phyloP scores from a whole-genome alignment of 2,888 invertebrate genomes.

The Trissolcus brochymenae region DNA sequence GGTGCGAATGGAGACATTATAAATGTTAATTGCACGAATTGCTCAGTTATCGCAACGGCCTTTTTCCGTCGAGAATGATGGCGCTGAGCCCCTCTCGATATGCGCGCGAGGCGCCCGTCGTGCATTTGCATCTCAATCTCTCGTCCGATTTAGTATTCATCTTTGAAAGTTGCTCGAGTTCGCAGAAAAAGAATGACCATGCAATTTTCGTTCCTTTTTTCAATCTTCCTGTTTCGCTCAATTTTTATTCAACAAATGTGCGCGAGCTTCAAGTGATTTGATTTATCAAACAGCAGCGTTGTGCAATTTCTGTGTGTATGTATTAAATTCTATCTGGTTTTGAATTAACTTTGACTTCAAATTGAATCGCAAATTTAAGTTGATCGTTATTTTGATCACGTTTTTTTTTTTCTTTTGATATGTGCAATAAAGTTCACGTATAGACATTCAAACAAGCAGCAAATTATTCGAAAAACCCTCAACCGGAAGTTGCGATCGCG shows the following conservation, averaged over 20 bases:
- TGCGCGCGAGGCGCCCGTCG: conserved; percentile 44
- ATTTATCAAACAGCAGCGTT: neutral
- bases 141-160: conserved; percentile 68
- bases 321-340: too few relatives aligned
- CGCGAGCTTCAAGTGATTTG: neutral
- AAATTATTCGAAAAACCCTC: conserved; percentile 35
- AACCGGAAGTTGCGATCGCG: conserved; percentile 48
- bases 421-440: conserved; percentile 1
- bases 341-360: too few relatives aligned
- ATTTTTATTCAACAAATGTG: neutral
- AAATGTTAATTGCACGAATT: conserved; percentile 71
- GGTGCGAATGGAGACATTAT: conserved; percentile 70
- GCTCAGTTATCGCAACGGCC: conserved; percentile 66
- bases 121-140: conserved; percentile 72
- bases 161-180: conserved; percentile 57
- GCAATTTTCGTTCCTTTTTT: neutral
- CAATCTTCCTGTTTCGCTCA: neutral
- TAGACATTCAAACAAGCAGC: conserved; percentile 18
- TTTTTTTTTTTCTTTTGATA: neutral
- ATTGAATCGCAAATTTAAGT: too few relatives aligned
- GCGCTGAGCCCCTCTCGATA: conserved; percentile 36
- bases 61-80: conserved; percentile 29
- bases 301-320: too few relatives aligned
- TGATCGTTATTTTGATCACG: too few relatives aligned
- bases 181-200: conserved; percentile 38